phyloP scores from a whole-genome alignment of 2,797 vertebrate species.

The Synanceia verrucosa region DNA sequence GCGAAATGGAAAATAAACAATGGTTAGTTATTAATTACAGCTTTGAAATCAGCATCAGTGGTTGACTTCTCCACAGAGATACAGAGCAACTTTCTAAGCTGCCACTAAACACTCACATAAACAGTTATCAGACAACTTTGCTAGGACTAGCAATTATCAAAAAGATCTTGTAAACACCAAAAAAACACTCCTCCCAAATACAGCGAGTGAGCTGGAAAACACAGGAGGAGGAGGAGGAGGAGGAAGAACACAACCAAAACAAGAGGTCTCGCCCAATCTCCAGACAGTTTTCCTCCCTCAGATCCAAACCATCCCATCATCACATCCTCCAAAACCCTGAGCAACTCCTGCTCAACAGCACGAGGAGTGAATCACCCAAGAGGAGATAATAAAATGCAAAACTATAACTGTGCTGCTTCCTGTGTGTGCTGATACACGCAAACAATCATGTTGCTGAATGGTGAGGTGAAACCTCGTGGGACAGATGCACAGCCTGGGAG shows the following conservation, averaged over 20 bases:
- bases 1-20: slow-evolving; percentile 40
- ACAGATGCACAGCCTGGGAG: slow-evolving; percentile 54
- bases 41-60: slow-evolving; percentile 35
- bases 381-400: slow-evolving; percentile 58
- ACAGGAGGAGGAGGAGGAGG: slow-evolving; percentile 22
- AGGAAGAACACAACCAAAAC: slow-evolving; percentile 54
- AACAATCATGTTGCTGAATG: slow-evolving; percentile 44
- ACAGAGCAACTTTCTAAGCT: slow-evolving; percentile 7
- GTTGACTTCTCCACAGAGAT: slow-evolving; percentile 3
- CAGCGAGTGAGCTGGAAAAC: slow-evolving; percentile 21
- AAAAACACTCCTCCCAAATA: slow-evolving; percentile 31
- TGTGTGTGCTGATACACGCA: slow-evolving; percentile 37
- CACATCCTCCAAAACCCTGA: slow-evolving; percentile 29
- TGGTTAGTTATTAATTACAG: slow-evolving; percentile 40
- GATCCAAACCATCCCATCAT: slow-evolving; percentile 46
- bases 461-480: slow-evolving; percentile 56
- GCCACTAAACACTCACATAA: slow-evolving; percentile 35
- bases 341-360: slow-evolving; percentile 42
- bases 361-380: slow-evolving; percentile 37
- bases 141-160: slow-evolving; percentile 45
- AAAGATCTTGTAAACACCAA: slow-evolving; percentile 42
- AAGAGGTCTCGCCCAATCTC: slow-evolving; percentile 62
- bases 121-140: slow-evolving; percentile 45
- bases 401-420: slow-evolving; percentile 43
- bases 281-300: slow-evolving; percentile 38